phyloP scores from a whole-genome alignment of 2,888 invertebrate genomes.

The Tinea trinotella region DNA sequence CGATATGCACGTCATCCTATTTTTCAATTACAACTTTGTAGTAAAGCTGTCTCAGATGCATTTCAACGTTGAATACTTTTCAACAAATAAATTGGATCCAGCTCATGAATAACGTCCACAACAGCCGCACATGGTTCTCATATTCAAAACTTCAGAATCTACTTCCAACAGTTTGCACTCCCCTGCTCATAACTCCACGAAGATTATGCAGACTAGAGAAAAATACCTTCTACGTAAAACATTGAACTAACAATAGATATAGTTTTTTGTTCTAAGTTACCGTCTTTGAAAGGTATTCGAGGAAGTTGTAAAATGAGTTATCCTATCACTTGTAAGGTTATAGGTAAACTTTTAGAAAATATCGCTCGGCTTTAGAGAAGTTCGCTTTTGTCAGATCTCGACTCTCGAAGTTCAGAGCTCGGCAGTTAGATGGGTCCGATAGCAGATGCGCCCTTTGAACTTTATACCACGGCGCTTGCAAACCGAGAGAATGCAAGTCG shows the following conservation, averaged over 20 bases:
- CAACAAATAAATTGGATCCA: constrained; percentile 14
- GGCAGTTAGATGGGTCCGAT: constrained; percentile 35
- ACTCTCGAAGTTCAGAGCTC: constrained; percentile 24
- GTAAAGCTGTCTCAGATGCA: constrained; percentile 15
- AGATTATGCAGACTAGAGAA: background rate
- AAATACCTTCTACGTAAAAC: background rate
- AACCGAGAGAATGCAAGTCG: constrained; percentile 33
- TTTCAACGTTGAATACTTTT: constrained; percentile 14
- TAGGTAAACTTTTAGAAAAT: constrained; percentile 45
- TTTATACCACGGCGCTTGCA: constrained; percentile 39
- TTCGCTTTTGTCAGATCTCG: constrained; percentile 38
- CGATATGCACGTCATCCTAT: background rate
- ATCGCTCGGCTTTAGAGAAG: constrained; percentile 36
- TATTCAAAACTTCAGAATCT: constrained; percentile 15
- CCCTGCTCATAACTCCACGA: background rate
- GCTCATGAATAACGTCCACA: constrained; percentile 15
- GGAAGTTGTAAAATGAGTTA: constrained; percentile 16
- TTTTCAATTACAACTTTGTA: constrained; percentile 15
- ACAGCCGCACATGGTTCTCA: constrained; percentile 8
- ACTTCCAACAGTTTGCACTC: background rate
- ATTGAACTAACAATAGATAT: background rate
- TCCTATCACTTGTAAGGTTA: constrained; percentile 23
- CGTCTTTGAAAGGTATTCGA: background rate
- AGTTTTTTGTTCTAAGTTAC: background rate
- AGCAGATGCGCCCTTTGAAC: constrained; percentile 46